phyloP scores from a whole-genome alignment of 2,888 invertebrate genomes.

The Leucania comma region DNA sequence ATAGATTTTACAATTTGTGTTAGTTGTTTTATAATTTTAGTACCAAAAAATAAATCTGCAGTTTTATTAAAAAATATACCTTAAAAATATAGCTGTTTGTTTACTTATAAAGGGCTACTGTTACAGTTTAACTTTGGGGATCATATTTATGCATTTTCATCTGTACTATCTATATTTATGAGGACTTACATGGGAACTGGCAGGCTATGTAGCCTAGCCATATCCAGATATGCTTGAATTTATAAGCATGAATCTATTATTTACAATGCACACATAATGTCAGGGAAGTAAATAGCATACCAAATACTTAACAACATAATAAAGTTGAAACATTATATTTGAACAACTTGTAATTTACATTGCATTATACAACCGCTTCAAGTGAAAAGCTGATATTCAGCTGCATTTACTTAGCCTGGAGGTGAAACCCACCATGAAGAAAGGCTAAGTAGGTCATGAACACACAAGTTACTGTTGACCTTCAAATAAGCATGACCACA shows the following conservation, averaged over 20 bases:
- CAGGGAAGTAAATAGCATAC: neutral
- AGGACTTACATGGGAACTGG: neutral
- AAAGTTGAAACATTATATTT: neutral
- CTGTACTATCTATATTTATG: neutral
- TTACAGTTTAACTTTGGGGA: neutral
- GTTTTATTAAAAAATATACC: neutral
- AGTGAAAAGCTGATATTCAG: neutral
- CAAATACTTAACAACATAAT: neutral
- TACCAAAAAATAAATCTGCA: neutral
- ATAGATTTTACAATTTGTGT: neutral
- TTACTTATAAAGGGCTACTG: neutral
- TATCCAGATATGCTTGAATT: neutral
- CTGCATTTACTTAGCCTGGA: neutral
- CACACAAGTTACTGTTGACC: neutral
- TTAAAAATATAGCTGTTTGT: neutral
- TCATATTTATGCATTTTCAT: neutral
- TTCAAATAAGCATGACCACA: no score
- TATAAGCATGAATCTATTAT: neutral
- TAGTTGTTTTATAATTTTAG: neutral
- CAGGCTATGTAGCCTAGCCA: no score
- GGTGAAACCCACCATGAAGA: neutral
- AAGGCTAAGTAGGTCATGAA: neutral
- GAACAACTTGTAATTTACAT: neutral
- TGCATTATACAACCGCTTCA: neutral
- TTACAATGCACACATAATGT: neutral